Evolutionary conservation across 2,797 vertebrate species (phyloP).

Genomic region (Lemur catta): DNA sequence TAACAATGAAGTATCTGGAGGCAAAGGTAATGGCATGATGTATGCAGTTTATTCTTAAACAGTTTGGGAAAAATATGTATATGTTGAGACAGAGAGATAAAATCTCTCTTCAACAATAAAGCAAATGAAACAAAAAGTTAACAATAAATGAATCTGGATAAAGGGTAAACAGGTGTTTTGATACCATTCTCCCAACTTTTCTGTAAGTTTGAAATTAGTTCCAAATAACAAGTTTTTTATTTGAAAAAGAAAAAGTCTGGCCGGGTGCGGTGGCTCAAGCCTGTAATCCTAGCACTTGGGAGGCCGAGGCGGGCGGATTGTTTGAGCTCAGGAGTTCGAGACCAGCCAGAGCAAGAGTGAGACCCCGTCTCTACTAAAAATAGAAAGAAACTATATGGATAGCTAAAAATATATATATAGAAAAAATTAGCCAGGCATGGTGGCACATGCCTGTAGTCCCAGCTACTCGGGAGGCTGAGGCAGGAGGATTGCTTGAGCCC

Average conservation of each 20-base stretch:
- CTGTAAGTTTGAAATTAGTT: constrained; percentile 43
- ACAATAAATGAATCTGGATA: not conserved
- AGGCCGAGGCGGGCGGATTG: too few species aligned
- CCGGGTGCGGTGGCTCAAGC: too few species aligned
- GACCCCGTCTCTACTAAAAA: too few species aligned
- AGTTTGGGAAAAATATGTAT: not conserved
- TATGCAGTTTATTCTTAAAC: not conserved
- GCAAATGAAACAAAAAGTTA: not conserved
- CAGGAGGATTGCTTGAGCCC: too few species aligned
- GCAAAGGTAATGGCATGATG: not conserved
- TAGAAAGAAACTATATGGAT: too few species aligned
- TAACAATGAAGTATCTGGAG: not conserved
- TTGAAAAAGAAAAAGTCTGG: not conserved
- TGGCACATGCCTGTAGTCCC: too few species aligned
- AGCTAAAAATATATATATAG: too few species aligned
- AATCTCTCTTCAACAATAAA: constrained; percentile 10
- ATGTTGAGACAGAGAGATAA: not conserved
- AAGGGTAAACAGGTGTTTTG: not conserved
- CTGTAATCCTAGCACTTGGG: too few species aligned
- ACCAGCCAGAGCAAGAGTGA: too few species aligned
- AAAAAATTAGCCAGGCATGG: too few species aligned
- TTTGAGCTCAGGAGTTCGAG: too few species aligned
- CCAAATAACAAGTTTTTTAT: constrained; percentile 17
- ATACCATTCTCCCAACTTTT: not conserved
- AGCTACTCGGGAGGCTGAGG: too few species aligned